Conservation (phyloP, 1,140 invertebrate species). For the Ylistrum balloti region DNA sequence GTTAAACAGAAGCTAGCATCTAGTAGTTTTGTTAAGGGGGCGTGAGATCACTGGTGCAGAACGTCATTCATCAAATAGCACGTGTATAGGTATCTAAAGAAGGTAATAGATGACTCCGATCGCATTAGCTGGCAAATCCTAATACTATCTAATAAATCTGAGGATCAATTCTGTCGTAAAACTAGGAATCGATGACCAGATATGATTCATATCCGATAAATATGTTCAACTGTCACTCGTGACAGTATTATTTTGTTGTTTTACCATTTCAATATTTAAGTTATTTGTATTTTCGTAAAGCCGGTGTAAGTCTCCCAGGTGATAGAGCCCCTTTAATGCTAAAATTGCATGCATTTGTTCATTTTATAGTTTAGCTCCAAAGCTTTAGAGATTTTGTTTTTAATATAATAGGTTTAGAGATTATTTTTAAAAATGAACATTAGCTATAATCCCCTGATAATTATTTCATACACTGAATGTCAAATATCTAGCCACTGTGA, state of each 20-base stretch:
- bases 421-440: background rate
- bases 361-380: too few relatives aligned
- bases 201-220: background rate
- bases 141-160: conserved; percentile 15
- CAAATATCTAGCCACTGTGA: background rate
- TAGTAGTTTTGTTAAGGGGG: background rate
- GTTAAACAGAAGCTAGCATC: too few relatives aligned
- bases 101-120: background rate
- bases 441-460: background rate
- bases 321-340: background rate
- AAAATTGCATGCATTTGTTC: background rate
- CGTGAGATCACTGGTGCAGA: background rate
- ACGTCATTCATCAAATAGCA: background rate
- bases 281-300: background rate
- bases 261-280: conserved; percentile 30
- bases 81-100: conserved; percentile 1
- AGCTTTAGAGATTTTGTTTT: too few relatives aligned
- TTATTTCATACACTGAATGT: background rate
- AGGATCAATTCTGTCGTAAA: conserved; percentile 25
- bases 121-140: background rate
- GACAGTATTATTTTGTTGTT: conserved; percentile 9
- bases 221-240: conserved; percentile 26
- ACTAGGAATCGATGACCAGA: background rate
- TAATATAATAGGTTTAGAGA: background rate
- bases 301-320: background rate